Base-by-base conservation (phyloP, 1,140 invertebrate genomes). In the Drosophila subobscura region DNA sequence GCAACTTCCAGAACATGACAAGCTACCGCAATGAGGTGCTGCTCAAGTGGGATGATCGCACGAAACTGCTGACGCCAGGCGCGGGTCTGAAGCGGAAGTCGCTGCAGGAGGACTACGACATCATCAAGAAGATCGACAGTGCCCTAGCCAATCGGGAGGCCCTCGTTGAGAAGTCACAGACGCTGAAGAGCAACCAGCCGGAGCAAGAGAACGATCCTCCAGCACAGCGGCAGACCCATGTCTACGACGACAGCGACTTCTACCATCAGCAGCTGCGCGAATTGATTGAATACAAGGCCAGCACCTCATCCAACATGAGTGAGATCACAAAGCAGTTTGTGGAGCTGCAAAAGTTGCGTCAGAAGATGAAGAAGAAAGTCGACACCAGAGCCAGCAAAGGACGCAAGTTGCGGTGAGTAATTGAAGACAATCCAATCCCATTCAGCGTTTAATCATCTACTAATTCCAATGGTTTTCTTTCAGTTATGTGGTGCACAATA, bases 181-280 rank as follows among this genome's bases (percentile, higher is more conserved):
- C 96, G 3, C 96, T 96, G 81, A 92, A 97, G 72, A 95, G 95
- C 0, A 93, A 95, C 47, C 97, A 96, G 89, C 92, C 94, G 2
- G 50, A 49, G 33, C 41, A n/a, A 5, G 44, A 92, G 10, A 76
- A 91, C 33, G 88, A 91, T 16, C 91, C 92, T 22, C 91, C 92
- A 8, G 57, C 88, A 57, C 85, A 81, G 27, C 73, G 73, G 1
- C 22, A 79, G 5, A 40, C 92, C 0, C 97, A 99, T 93, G 96
- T 99, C 86, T 99, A 97, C 93, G 98, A 99, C 91, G 98, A 99
- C 91, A 96, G 96, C 91, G 98, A 99, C 91, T 99, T 99, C 91
- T 99, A 99, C 92, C 97, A 99, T 92, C 96, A 98, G 85, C 91
- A 99, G 20, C 92, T 99, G 23, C 93, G 97, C 64, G 97, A 99